These are phyloP conservation scores for Caenorhabditis angaria DNA, from an alignment of 2,888 invertebrate genomes.

Conservation along the genomic window DNA sequence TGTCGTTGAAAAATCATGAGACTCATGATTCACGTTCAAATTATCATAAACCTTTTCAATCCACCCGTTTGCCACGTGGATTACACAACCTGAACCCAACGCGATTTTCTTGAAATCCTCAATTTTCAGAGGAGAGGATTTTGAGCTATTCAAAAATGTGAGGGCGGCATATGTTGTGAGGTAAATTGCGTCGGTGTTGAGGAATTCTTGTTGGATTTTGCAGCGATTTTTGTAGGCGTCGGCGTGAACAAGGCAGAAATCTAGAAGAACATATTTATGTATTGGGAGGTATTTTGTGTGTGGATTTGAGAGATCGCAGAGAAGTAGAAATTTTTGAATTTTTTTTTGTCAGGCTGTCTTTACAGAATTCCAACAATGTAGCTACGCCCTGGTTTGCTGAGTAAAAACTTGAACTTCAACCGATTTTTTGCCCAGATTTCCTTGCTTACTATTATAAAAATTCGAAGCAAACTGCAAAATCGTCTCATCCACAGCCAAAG, in stretches of 20 bases:
- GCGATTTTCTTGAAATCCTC: constrained; percentile 54
- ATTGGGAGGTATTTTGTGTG: neutral
- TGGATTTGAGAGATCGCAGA: neutral
- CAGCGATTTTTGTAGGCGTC: constrained; percentile 55
- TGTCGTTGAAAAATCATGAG: constrained; percentile 18
- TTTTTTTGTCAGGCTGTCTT: neutral
- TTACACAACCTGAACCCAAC: constrained; percentile 80
- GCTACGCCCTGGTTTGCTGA: no score
- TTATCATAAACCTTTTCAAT: constrained; percentile 89
- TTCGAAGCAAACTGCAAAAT: constrained; percentile 56
- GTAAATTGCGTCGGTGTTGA: constrained; percentile 66
- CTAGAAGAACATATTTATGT: constrained; percentile 24
- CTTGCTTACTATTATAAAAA: constrained; percentile 55
- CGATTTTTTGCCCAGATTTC: no score
- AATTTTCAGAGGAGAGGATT: constrained; percentile 21
- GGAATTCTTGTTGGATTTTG: constrained; percentile 57
- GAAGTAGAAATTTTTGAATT: neutral
- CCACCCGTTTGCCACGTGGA: constrained; percentile 92
- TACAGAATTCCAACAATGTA: neutral
- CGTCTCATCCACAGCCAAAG: constrained; percentile 50
- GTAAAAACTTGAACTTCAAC: no score
- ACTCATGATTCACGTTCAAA: constrained; percentile 32
- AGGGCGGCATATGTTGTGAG: constrained; percentile 60
- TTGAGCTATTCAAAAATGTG: constrained; percentile 28
- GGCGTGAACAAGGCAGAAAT: constrained; percentile 57